Conservation (phyloP, 2,888 invertebrate genomes). For the Erebia ligea region DNA sequence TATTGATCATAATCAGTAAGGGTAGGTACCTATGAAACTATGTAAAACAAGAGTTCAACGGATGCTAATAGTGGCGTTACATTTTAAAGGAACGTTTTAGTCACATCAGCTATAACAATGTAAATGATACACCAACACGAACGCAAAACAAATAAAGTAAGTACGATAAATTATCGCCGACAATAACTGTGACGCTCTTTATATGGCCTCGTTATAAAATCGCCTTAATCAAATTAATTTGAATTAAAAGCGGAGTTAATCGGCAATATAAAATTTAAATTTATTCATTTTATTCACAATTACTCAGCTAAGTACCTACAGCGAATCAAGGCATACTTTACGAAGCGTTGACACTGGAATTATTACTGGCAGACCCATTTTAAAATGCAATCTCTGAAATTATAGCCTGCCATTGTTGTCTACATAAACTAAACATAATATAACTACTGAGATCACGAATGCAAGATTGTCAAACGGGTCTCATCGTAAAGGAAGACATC, state of each 20-base stretch:
- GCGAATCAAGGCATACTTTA: slow-evolving; percentile 8
- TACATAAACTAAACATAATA: slow-evolving; percentile 9
- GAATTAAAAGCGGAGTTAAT: slow-evolving; percentile 14
- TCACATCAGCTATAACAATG: background rate
- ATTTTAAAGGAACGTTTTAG: background rate
- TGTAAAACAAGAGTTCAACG: background rate
- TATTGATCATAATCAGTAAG: slow-evolving; percentile 30
- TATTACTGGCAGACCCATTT: background rate
- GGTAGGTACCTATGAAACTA: background rate
- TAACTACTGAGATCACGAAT: slow-evolving; percentile 2
- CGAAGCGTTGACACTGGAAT: slow-evolving; percentile 8
- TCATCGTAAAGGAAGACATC: background rate
- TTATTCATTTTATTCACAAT: slow-evolving; percentile 5
- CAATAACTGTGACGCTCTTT: slow-evolving; percentile 9
- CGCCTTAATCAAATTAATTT: slow-evolving; percentile 20
- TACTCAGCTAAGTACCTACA: background rate
- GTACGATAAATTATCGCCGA: background rate
- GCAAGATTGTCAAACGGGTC: slow-evolving; percentile 12
- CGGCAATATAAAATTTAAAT: slow-evolving; percentile 3
- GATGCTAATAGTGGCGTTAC: background rate
- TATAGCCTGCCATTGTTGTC: slow-evolving; percentile 21
- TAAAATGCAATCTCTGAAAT: slow-evolving; percentile 21
- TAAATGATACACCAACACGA: background rate
- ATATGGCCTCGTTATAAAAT: slow-evolving; percentile 10
- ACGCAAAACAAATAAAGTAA: slow-evolving; percentile 1